phyloP scores from a whole-genome alignment of 2,888 invertebrate genomes.

The Eupithecia abbreviata region DNA sequence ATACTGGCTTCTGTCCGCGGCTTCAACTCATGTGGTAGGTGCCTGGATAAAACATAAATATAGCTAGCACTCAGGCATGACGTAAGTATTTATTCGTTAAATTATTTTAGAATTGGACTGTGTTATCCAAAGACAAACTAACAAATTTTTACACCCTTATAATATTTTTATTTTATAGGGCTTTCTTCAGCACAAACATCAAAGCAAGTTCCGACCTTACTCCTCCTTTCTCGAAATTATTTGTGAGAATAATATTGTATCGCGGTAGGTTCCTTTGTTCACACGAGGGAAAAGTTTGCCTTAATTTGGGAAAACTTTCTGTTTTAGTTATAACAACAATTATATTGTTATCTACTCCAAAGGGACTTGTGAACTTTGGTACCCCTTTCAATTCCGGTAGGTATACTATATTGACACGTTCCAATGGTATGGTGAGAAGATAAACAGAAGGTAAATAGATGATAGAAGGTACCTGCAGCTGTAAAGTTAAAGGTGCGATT shows the following conservation, averaged over 20 bases:
- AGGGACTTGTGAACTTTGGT: not conserved
- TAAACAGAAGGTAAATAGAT: not conserved
- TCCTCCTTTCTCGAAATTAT: conserved; percentile 8
- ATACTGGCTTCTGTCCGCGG: not conserved
- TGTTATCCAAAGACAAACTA: too few relatives aligned
- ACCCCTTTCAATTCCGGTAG: not conserved
- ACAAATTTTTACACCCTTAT: not conserved
- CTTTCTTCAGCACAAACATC: not conserved
- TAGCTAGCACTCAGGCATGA: not conserved
- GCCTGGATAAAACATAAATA: not conserved
- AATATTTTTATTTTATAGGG: not conserved
- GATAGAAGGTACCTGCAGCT: not conserved
- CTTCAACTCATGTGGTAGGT: not conserved
- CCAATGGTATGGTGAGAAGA: not conserved
- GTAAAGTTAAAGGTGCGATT: not conserved
- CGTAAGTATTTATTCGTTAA: not conserved
- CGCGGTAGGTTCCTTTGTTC: conserved; percentile 18
- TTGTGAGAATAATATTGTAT: conserved; percentile 23
- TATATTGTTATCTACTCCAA: not conserved
- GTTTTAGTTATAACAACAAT: not conserved
- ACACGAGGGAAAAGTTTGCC: conserved; percentile 10
- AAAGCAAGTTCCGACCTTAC: not conserved
- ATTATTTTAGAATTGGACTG: too few relatives aligned
- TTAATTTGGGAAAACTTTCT: conserved; percentile 9
- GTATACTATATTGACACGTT: not conserved